Base-by-base conservation (phyloP, 2,797 vertebrate genomes). In the Hippopotamyrus pictus region DNA sequence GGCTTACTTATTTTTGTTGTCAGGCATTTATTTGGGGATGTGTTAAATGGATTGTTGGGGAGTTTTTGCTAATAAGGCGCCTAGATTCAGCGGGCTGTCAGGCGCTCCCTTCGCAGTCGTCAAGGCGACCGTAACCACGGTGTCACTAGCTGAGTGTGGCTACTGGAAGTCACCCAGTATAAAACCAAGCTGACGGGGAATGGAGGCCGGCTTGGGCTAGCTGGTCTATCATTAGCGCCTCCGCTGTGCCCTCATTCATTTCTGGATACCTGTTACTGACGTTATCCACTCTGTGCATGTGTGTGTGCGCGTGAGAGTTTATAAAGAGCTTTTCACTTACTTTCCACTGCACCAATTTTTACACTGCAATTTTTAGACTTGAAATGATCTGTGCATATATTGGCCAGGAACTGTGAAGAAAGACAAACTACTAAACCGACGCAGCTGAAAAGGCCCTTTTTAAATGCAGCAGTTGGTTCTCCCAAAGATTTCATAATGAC, bases 331-430 rank as follows among this genome's bases (percentile, higher is more conserved):
- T 57, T 57, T 54, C 46, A 57, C 51, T 86, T 86, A 84, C 44
- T 54, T 86, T 86, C 51, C 85, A 57, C 25, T 54, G 50, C 85
- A 86, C 83, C n/a, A 86, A 11, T 69, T 33, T 69, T 69, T 37
- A 19, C 5, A 44, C 83, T 29, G 85, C 85, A 59, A 33, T 29
- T 86, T 86, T 33, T 25, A 86, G 12, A 54, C 44, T 14, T 65
- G 54, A 88, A 88, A n/a, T 65, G 37, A 48, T 4, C 44, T 62
- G 54, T 3, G 54, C 37, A 62, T 53, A 48, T 62, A 85, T 62
- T 85, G 41, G 41, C 14, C 14, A 29, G 51, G 25, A 69, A 69
- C 5, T 12, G 22, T 7, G 8, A 9, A 85, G 25, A 57, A 84
- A 48, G 51, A 59, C 53, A 59, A 59, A 86, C 22, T 50, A 33